Base-by-base conservation (phyloP, 1,140 invertebrate genomes). In the Philotrypesis tridentata region DNA sequence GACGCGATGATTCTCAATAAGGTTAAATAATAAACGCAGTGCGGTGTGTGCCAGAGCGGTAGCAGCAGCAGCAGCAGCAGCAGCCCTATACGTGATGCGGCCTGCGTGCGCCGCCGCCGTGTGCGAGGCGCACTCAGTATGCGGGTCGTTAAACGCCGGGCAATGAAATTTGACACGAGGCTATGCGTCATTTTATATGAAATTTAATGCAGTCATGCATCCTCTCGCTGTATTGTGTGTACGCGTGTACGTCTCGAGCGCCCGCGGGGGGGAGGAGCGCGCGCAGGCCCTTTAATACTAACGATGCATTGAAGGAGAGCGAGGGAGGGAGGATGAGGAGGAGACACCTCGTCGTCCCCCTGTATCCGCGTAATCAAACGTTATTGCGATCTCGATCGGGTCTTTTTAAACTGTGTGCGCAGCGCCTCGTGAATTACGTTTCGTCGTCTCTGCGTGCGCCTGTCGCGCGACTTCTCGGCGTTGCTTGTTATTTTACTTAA, bases 91-190 rank as follows among this genome's bases (percentile, higher is more conserved):
- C 33, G 60, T n/a, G 60, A 40, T 48, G 75, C 21, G 61, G n/a
- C 31, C 7, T 65, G 33, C 31, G 8, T n/a, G 21, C 7, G n/a
- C 21, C n/a, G n/a, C n/a, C n/a, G n/a, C n/a, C n/a, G n/a, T n/a
- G 48, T n/a, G 48, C 48, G 17, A 73, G 11, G 60, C 31, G 61
- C n/a, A n/a, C 27, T 65, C 43, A 40, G 67, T 61, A 73, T 80
- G 78, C 67, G 70, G 70, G 31, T 63, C 68, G 77, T 80, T 80
- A 80, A 73, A 73, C 31, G 33, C 11, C 55, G 61, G 7, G 14
- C 78, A 80, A 80, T 80, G 78, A 80, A 80, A 80, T 61, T 72
- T 37, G 70, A 80, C 70, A 60, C 77, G 67, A 79, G 77, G 43
- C 67, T 27, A 71, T 61, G 48, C 55, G 55, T 80, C 78, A 73